Conservation (phyloP, 2,113 vertebrate species). For the Butastur rufipennis region DNA sequence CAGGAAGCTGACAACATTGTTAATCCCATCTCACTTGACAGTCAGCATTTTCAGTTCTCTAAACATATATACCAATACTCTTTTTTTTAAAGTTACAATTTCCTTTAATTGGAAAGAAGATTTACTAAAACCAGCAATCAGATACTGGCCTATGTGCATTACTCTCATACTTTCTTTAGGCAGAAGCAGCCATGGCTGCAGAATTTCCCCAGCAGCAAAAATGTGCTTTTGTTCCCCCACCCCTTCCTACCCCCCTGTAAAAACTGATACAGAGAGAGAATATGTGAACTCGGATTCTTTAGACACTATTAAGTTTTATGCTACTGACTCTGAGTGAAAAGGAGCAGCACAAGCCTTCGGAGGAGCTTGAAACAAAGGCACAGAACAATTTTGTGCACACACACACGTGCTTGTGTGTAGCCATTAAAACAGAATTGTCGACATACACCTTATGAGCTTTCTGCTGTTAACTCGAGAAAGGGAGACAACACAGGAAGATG, state of each 20-base stretch:
- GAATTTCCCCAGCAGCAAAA: neutral
- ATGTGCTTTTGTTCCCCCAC: accelerated
- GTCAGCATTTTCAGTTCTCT: neutral
- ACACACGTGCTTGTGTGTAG: accelerated
- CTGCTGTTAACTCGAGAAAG: neutral
- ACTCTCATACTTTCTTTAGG: neutral
- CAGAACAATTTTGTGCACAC: neutral
- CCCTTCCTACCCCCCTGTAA: neutral
- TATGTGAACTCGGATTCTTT: neutral
- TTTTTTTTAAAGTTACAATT: neutral
- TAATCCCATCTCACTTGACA: neutral
- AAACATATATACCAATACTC: neutral
- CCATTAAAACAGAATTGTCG: neutral
- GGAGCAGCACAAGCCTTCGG: neutral
- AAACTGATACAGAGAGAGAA: neutral
- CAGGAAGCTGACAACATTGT: neutral
- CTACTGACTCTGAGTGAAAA: neutral
- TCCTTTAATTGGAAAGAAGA: neutral
- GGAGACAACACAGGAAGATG: neutral
- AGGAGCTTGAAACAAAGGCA: neutral
- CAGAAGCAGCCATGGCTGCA: neutral
- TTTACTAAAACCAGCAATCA: neutral
- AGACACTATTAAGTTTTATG: neutral
- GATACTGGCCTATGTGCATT: neutral
- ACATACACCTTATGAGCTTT: neutral